phyloP scores from a whole-genome alignment of 2,113 vertebrate species.

The Cyphomyrus discorhynchus region DNA sequence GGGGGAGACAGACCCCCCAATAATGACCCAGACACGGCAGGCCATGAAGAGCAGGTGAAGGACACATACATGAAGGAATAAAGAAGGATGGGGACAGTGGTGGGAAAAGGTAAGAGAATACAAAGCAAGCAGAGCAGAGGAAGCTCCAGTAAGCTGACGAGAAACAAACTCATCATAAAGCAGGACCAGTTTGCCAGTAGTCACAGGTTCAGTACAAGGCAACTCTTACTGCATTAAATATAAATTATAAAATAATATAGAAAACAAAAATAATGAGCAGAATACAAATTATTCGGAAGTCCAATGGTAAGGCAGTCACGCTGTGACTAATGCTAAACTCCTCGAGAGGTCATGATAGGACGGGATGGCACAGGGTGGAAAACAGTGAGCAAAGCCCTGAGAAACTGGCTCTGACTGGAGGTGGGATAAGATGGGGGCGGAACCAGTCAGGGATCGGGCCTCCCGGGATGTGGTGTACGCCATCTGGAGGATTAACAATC shows the following conservation, averaged over 20 bases:
- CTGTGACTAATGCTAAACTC: background rate
- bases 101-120: background rate
- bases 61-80: conserved; percentile 9
- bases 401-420: background rate
- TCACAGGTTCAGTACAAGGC: background rate
- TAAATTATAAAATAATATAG: background rate
- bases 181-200: background rate
- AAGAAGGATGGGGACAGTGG: conserved; percentile 13
- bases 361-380: background rate
- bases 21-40: conserved; percentile 40
- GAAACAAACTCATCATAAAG: background rate
- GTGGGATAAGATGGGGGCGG: background rate
- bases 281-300: background rate
- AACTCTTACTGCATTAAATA: background rate
- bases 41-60: conserved; percentile 36
- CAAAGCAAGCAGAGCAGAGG: background rate
- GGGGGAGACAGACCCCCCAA: conserved; percentile 67
- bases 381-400: background rate
- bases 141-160: background rate
- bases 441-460: background rate
- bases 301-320: background rate
- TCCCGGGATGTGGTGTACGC: background rate
- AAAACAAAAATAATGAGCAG: background rate
- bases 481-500: background rate
- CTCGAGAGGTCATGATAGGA: background rate